Evolutionary conservation across 37 sponge, comb jelly and placozoan species (phyloP).

Genomic region (Bolinopsis microptera): DNA sequence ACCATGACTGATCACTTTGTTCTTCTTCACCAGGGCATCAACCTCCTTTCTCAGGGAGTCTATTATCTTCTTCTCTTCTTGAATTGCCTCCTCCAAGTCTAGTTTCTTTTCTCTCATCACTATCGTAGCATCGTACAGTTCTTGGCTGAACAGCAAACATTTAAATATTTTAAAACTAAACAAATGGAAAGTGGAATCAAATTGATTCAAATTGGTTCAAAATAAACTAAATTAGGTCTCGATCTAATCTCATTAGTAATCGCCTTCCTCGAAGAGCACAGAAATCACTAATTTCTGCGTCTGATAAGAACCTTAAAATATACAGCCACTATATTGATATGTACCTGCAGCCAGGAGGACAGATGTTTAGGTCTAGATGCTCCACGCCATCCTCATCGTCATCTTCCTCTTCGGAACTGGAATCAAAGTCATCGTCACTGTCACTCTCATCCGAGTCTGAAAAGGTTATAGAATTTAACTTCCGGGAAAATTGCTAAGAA

Average conservation of each 20-base stretch:
- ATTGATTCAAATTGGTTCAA: too few species aligned
- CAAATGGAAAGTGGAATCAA: too few species aligned
- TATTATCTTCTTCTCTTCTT: conserved; percentile 83
- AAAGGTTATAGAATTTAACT: too few species aligned
- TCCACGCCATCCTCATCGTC: conserved; percentile 70
- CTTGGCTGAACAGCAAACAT: background rate
- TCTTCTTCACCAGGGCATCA: conserved; percentile 87
- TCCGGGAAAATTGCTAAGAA: too few species aligned
- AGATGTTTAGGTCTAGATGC: conserved; percentile 84
- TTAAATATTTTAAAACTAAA: too few species aligned
- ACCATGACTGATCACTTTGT: conserved; percentile 82
- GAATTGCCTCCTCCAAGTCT: conserved; percentile 84
- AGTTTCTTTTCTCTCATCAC: conserved; percentile 81
- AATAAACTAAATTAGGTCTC: too few species aligned
- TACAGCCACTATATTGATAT: too few species aligned
- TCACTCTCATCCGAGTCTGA: conserved; percentile 63
- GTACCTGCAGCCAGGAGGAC: conserved; percentile 91
- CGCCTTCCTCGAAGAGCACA: too few species aligned
- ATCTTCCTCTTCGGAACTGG: conserved; percentile 75
- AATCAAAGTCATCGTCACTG: conserved; percentile 67
- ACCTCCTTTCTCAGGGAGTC: conserved; percentile 82
- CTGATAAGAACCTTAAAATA: too few species aligned
- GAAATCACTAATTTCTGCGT: too few species aligned
- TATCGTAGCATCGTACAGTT: conserved; percentile 77
- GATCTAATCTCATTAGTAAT: too few species aligned